These are phyloP conservation scores for Epicampocera succincta DNA, from an alignment of 2,888 invertebrate genomes.

Conservation along the genomic window DNA sequence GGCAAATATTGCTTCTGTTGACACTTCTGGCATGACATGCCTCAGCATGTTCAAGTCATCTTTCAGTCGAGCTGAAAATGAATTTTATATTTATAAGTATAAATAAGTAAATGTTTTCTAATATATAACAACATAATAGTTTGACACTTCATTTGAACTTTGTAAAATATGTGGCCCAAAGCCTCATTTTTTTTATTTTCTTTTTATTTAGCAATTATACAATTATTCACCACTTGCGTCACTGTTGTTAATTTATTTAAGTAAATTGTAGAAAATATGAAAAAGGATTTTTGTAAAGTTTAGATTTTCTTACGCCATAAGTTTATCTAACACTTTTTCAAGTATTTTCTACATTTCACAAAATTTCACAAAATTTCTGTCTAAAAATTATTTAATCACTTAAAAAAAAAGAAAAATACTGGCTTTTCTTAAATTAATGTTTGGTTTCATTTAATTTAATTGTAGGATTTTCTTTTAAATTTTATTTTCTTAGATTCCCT, in stretches of 20 bases:
- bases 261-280: constrained; percentile 70
- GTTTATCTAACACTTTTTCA: constrained; percentile 68
- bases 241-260: constrained; percentile 59
- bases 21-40: no score
- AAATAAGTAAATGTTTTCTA: no score
- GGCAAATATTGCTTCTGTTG: no score
- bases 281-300: constrained; percentile 64
- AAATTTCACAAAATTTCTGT: constrained; percentile 66
- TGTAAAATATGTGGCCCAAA: no score
- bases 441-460: constrained; percentile 9
- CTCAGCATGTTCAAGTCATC: no score
- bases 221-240: neutral
- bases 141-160: no score
- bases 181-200: no score
- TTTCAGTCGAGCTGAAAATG: no score
- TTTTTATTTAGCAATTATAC: neutral
- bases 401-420: neutral
- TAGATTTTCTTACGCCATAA: constrained; percentile 53
- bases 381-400: neutral
- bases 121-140: no score
- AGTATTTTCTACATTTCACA: constrained; percentile 70
- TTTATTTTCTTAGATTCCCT: no score
- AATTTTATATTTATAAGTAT: no score
- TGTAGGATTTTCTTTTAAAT: no score
- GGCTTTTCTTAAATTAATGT: neutral